Evolutionary conservation across 2,113 vertebrate genomes (phyloP).

Genomic region (Pomatorhinus ruficollis): DNA sequence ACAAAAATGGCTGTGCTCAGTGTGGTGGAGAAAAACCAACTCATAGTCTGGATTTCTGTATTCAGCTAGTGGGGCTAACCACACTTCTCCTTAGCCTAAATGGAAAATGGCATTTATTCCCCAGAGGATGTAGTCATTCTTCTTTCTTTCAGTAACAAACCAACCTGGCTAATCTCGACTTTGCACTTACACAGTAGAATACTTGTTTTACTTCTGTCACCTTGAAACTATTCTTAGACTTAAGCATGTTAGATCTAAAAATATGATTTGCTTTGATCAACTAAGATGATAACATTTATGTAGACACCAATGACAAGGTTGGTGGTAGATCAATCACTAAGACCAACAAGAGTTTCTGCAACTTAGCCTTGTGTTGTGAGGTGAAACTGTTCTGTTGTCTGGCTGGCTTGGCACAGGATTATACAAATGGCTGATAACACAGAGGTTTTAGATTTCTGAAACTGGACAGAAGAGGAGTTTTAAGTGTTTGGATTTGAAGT

Average conservation of each 20-base stretch:
- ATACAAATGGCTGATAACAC: neutral
- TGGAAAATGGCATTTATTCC: neutral
- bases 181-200: neutral
- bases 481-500: neutral
- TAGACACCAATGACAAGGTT: neutral
- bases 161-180: neutral
- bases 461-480: neutral
- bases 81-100: neutral
- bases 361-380: neutral
- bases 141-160: neutral
- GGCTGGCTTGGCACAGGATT: neutral
- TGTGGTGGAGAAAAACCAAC: neutral
- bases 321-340: neutral
- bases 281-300: neutral
- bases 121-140: rapidly evolving
- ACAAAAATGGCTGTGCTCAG: neutral
- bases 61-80: neutral
- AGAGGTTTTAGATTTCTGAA: neutral
- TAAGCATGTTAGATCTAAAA: neutral
- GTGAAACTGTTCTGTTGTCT: neutral
- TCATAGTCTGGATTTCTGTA: neutral
- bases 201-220: neutral
- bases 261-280: neutral
- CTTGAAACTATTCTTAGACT: neutral
- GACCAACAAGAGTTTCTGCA: neutral